phyloP scores from a whole-genome alignment of 1,140 invertebrate species.

The Planococcus citri region DNA sequence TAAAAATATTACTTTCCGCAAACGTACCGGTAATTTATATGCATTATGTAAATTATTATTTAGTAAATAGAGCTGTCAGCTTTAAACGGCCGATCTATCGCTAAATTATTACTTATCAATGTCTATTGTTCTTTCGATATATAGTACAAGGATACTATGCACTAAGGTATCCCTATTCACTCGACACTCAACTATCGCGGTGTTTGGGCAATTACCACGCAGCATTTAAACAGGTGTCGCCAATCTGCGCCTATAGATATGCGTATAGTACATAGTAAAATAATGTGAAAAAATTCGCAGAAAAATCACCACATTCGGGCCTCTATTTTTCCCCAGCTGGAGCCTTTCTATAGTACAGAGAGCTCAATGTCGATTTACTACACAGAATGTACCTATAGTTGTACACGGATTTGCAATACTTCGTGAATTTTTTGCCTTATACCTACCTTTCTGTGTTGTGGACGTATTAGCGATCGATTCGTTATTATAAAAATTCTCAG shows the following conservation, averaged over 20 bases:
- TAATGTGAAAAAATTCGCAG: too few relatives aligned
- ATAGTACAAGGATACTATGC: not conserved
- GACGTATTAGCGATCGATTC: too few relatives aligned
- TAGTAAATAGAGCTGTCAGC: not conserved
- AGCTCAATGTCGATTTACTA: too few relatives aligned
- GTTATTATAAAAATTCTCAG: too few relatives aligned
- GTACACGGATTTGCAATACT: too few relatives aligned
- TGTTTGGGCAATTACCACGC: not conserved
- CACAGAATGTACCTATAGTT: too few relatives aligned
- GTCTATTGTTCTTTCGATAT: constrained; percentile 3
- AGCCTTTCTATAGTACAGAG: too few relatives aligned
- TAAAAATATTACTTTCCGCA: not conserved
- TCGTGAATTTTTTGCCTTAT: too few relatives aligned
- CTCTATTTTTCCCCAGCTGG: too few relatives aligned
- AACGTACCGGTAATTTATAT: not conserved
- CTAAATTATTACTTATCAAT: not conserved
- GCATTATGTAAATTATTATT: not conserved
- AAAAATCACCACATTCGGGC: too few relatives aligned
- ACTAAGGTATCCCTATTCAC: too few relatives aligned
- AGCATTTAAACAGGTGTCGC: not conserved
- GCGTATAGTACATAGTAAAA: not conserved
- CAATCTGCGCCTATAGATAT: not conserved
- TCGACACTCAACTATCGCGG: not conserved
- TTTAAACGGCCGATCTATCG: not conserved
- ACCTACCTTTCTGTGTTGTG: too few relatives aligned